These are phyloP conservation scores for Tolypeutes matacus DNA, from an alignment of 2,797 vertebrate genomes.

Conservation along the genomic window DNA sequence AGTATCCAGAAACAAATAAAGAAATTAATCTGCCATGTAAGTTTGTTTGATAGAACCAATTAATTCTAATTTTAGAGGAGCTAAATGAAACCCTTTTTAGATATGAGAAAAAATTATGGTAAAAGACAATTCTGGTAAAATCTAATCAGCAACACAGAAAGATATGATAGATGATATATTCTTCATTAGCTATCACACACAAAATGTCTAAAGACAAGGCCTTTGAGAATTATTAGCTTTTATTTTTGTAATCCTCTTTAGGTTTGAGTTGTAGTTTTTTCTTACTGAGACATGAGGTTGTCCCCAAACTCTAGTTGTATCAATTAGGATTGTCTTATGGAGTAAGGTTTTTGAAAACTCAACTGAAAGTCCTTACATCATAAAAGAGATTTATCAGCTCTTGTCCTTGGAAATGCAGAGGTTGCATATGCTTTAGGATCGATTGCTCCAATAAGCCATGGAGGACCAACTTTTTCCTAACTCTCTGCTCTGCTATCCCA, in stretches of 20 bases:
- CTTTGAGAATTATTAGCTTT: not conserved
- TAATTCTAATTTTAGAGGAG: conserved; percentile 39
- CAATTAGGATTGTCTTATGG: not conserved
- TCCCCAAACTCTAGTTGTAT: not conserved
- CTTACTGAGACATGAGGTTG: not conserved
- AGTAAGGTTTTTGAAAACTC: conserved; percentile 2
- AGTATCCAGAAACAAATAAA: conserved; percentile 29
- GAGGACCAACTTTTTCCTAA: not conserved
- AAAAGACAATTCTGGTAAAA: not conserved
- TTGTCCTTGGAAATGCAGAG: not conserved
- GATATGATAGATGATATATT: not conserved
- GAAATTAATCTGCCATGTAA: not conserved
- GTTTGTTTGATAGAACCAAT: conserved; percentile 4
- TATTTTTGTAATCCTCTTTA: conserved; percentile 43
- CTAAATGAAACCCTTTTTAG: not conserved
- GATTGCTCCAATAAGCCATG: not conserved
- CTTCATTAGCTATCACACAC: not conserved
- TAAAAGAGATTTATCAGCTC: not conserved
- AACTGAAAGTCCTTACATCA: not conserved
- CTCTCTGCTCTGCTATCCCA: not conserved
- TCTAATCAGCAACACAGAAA: conserved; percentile 17
- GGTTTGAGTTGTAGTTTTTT: conserved; percentile 1
- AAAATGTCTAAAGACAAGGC: not conserved
- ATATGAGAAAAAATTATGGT: not conserved
- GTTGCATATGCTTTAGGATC: not conserved